Percentiles rank a stretch among this genome's conserved stretches.
These are phyloP conservation scores for Pollicipes pollicipes DNA, from an alignment of 1,140 invertebrate species.

Conservation along the genomic window DNA sequence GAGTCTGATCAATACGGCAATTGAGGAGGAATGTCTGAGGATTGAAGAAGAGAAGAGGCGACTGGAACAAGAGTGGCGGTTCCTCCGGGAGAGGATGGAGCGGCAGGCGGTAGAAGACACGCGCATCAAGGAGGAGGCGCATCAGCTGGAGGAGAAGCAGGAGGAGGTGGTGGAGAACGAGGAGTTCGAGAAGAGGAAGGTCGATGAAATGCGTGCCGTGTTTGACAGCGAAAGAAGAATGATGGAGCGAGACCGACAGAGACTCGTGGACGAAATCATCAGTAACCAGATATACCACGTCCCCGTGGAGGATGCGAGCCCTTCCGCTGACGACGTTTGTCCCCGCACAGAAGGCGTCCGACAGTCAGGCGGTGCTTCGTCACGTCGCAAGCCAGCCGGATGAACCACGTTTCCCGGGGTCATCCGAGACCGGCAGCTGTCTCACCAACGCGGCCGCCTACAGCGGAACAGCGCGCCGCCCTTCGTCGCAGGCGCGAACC, in stretches of 20 bases:
- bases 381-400: too few species aligned
- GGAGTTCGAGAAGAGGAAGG: too few species aligned
- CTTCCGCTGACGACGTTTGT: too few species aligned
- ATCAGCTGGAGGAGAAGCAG: background rate
- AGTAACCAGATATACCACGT: too few species aligned
- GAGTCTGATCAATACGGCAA: background rate
- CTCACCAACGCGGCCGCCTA: too few species aligned
- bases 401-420: too few species aligned
- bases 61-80: background rate
- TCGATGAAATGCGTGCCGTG: background rate
- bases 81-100: background rate
- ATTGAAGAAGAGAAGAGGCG: background rate
- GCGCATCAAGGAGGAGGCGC: background rate
- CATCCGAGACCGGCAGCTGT: too few species aligned
- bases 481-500: too few species aligned
- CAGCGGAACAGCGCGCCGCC: too few species aligned
- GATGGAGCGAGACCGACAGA: background rate
- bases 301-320: too few species aligned
- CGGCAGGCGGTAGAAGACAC: background rate
- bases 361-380: too few species aligned
- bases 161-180: background rate
- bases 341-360: too few species aligned
- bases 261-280: background rate
- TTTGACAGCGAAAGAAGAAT: background rate
- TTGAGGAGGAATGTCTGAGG: background rate